Evolutionary conservation across 2,797 vertebrate species (phyloP), one percentile per base, ranked within the genome.

Genomic region (Amblyopsis hoosieri): DNA sequence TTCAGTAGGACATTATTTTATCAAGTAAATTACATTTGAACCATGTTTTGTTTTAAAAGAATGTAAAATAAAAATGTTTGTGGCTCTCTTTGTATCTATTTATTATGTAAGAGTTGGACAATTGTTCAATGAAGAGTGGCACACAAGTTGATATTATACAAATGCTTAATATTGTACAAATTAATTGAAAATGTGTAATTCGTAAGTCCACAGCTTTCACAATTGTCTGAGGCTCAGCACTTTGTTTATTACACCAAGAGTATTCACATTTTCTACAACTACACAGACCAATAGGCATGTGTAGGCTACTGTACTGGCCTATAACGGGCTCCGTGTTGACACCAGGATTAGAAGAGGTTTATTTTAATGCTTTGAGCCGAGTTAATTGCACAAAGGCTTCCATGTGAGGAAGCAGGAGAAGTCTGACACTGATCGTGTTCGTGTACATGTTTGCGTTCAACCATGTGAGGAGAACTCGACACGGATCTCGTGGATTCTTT

Each of bases 301-400:
- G 78, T n/a, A 12, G 23, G 23, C 23, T 29, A 59, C 14, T 42
- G 29, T 58, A 47, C 46, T 13, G 67, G 54, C 67, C 58, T 52
- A 73, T 80, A 76, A 85, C 77, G 51, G 83, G 83, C 57, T 17
- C 58, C 74, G 63, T 67, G 56, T 78, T 78, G 62, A 70, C 57
- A 62, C 62, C 10, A 4, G 81, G 88, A 87, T 90, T 86, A 89
- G 23, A 75, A 52, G 62, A 64, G 33, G 76, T 79, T 85, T 80
- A 86, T 86, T 88, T 90, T 85, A 83, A 84, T 61, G 69, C 76
- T 72, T 71, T 87, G 72, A 91, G 79, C 85, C 74, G 0, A 29
- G 75, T 59, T 75, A 75, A 70, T 48, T 3, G 54, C 60, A 62
- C 78, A 74, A 69, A 50, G 14, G 70, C 59, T 49, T 80, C 68